Evolutionary conservation across 2,797 vertebrate species (phyloP).

Genomic region (Muscicapa comitata): DNA sequence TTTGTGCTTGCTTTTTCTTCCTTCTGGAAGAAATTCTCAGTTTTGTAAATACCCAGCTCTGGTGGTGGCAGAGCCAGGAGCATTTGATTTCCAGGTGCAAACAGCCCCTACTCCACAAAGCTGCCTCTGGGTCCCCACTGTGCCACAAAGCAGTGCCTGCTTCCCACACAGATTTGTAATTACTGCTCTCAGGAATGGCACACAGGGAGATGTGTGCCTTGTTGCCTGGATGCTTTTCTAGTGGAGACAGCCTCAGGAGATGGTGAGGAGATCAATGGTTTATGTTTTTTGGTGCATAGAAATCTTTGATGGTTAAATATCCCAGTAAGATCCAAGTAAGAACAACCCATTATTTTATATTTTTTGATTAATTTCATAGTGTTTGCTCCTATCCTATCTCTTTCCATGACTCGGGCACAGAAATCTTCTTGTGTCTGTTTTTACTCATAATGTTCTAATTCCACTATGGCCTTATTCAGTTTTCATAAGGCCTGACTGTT

Average conservation of each 20-base stretch:
- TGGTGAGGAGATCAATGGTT: background rate
- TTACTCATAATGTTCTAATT: background rate
- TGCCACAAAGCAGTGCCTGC: background rate
- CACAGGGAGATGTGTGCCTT: background rate
- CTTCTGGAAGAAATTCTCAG: background rate
- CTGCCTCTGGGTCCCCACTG: background rate
- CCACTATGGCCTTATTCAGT: background rate
- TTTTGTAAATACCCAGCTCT: background rate
- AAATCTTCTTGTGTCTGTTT: background rate
- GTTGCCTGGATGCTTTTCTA: background rate
- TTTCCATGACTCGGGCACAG: background rate
- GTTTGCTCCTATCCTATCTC: background rate
- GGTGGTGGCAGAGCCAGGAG: background rate
- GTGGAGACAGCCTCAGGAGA: background rate
- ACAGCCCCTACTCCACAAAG: background rate
- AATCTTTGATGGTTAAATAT: background rate
- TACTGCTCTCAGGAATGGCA: background rate
- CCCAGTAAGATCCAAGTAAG: background rate
- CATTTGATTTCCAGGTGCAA: background rate
- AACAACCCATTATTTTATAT: background rate
- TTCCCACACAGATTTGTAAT: background rate
- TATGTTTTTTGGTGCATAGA: too few species aligned
- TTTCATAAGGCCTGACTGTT: background rate
- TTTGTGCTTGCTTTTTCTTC: background rate
- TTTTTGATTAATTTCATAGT: background rate